A percentile compares a stretch with the other conserved stretches of the same genome.
Evolutionary conservation across 2,113 vertebrate species (phyloP).

Genomic region (Cyprinodon variegatus): DNA sequence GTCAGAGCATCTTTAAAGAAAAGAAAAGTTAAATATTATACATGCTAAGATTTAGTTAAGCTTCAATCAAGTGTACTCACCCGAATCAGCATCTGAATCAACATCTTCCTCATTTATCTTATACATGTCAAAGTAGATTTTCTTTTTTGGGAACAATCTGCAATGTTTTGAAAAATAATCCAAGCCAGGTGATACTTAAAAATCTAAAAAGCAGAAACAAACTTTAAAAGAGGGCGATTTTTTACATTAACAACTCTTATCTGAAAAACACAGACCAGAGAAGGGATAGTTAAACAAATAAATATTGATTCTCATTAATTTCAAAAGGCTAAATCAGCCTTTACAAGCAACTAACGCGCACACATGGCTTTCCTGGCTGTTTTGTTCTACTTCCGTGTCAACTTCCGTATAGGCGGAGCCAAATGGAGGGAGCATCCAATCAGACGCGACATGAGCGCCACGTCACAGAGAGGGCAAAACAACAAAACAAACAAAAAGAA

Average conservation of each 20-base stretch:
- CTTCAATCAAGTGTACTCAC: conserved; percentile 17
- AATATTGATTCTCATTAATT: not conserved
- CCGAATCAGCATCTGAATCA: not conserved
- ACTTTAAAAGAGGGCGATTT: not conserved
- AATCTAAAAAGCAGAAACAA: not conserved
- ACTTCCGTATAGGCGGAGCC: not conserved
- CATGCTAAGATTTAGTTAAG: not conserved
- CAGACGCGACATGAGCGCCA: not conserved
- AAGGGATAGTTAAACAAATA: not conserved
- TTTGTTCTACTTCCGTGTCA: not conserved
- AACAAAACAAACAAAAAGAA: no score
- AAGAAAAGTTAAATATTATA: not conserved
- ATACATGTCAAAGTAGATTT: conserved; percentile 1
- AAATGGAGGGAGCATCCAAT: not conserved
- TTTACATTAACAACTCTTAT: not conserved
- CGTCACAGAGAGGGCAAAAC: not conserved
- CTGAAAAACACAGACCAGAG: not conserved
- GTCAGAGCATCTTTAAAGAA: not conserved
- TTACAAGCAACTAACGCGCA: no score
- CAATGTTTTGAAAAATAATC: not conserved
- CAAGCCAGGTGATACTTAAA: not conserved
- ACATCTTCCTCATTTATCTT: fast-evolving
- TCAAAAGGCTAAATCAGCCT: not conserved
- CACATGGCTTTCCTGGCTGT: not conserved
- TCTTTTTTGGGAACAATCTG: not conserved